Evolutionary conservation across 2,113 vertebrate genomes (phyloP).

Genomic region (Rhizomys pruinosus): DNA sequence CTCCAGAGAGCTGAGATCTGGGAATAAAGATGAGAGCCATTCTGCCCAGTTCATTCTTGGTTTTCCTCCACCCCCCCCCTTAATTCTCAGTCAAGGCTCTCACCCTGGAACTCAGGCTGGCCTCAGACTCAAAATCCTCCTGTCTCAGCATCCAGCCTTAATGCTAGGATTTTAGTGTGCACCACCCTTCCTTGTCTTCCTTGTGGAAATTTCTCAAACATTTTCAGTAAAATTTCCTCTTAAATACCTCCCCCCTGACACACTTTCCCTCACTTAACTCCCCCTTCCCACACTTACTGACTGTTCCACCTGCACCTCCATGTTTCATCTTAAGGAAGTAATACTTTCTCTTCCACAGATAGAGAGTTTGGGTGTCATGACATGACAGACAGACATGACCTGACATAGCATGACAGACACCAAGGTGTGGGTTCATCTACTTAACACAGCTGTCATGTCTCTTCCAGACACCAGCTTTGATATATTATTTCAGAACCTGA

Average conservation of each 20-base stretch:
- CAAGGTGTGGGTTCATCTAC: neutral
- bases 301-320: rapidly evolving
- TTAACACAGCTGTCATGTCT: neutral
- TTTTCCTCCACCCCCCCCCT: neutral
- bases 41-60: neutral
- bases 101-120: neutral
- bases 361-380: neutral
- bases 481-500: neutral
- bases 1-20: too few relatives aligned
- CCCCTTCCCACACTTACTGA: neutral
- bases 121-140: too few relatives aligned
- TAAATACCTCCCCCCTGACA: neutral
- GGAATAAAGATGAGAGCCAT: too few relatives aligned
- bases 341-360: neutral
- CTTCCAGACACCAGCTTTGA: neutral
- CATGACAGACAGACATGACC: too few relatives aligned
- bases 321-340: neutral
- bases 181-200: too few relatives aligned
- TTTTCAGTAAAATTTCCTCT: neutral
- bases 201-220: neutral
- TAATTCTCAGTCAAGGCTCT: neutral
- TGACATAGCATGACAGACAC: too few relatives aligned
- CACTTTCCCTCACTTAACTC: neutral
- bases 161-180: neutral
- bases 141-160: neutral